Evolutionary conservation across 2,888 invertebrate species (phyloP).

Genomic region (Seladonia tumulorum): DNA sequence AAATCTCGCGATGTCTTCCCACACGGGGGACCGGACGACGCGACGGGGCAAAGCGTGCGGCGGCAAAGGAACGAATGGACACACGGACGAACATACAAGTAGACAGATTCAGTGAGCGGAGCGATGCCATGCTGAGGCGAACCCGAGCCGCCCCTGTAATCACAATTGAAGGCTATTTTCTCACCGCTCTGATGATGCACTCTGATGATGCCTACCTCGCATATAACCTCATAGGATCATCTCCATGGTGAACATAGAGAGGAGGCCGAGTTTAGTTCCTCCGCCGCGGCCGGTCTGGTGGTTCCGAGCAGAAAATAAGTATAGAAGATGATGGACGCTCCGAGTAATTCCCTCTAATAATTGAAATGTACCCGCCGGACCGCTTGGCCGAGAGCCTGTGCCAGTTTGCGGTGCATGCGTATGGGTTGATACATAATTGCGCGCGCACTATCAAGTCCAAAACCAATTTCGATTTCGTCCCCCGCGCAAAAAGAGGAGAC

Average conservation of each 20-base stretch:
- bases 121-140: constrained; percentile 75
- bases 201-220: constrained; percentile 82
- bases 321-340: constrained; percentile 84
- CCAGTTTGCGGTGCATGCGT: constrained; percentile 73
- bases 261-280: constrained; percentile 63
- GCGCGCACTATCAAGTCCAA: constrained; percentile 68
- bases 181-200: constrained; percentile 84
- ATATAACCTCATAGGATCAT: constrained; percentile 82
- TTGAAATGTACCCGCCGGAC: constrained; percentile 83
- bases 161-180: constrained; percentile 85
- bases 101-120: constrained; percentile 73
- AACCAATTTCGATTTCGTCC: constrained; percentile 71
- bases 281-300: constrained; percentile 69
- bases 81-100: constrained; percentile 59
- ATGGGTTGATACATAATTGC: constrained; percentile 72
- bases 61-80: constrained; percentile 60
- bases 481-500: constrained; percentile 48
- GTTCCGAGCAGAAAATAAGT: constrained; percentile 83
- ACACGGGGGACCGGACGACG: constrained; percentile 52
- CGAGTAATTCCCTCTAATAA: constrained; percentile 84
- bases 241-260: constrained; percentile 73
- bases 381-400: constrained; percentile 64
- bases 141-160: constrained; percentile 84
- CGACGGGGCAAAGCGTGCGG: constrained; percentile 28
- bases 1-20: constrained; percentile 70